Conservation (phyloP, 2,888 invertebrate genomes). For the Eristalinus aeneus region DNA sequence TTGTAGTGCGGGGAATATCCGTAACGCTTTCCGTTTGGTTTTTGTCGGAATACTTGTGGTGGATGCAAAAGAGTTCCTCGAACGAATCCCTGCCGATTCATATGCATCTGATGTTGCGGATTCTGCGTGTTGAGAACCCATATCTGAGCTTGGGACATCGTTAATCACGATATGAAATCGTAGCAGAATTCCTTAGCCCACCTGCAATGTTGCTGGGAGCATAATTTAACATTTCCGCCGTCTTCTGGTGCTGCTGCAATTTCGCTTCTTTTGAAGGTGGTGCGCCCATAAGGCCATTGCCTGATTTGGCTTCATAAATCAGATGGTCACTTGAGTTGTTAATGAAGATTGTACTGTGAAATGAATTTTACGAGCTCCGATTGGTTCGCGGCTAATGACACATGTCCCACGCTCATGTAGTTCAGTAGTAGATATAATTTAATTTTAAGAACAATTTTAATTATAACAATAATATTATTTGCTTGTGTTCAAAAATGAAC, state of each 20-base stretch:
- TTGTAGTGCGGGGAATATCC: constrained; percentile 21
- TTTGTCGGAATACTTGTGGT: neutral
- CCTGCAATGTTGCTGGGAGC: constrained; percentile 52
- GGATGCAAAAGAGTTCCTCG: constrained; percentile 3
- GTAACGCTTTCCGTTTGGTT: constrained; percentile 26
- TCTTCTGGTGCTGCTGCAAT: neutral
- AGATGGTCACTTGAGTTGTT: constrained; percentile 8
- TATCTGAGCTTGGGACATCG: constrained; percentile 4
- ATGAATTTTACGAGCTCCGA: constrained; percentile 15
- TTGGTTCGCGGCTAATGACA: neutral
- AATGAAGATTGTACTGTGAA: constrained; percentile 19
- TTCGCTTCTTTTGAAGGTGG: constrained; percentile 2
- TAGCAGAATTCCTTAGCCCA: constrained; percentile 49
- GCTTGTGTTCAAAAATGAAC: too few relatives aligned
- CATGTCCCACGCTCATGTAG: neutral
- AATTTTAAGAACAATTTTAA: too few relatives aligned
- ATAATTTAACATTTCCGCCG: constrained; percentile 37
- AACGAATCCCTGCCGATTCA: constrained; percentile 10
- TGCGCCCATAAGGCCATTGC: constrained; percentile 14
- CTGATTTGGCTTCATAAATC: constrained; percentile 46
- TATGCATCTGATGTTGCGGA: neutral
- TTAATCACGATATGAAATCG: constrained; percentile 47
- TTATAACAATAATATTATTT: too few relatives aligned
- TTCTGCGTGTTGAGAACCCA: constrained; percentile 27
- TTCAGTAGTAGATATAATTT: neutral